Percentiles rank a stretch among this genome's conserved stretches.
These are phyloP conservation scores for Alviniconcha strummeri DNA, from an alignment of 2,888 invertebrate genomes.

Conservation along the genomic window DNA sequence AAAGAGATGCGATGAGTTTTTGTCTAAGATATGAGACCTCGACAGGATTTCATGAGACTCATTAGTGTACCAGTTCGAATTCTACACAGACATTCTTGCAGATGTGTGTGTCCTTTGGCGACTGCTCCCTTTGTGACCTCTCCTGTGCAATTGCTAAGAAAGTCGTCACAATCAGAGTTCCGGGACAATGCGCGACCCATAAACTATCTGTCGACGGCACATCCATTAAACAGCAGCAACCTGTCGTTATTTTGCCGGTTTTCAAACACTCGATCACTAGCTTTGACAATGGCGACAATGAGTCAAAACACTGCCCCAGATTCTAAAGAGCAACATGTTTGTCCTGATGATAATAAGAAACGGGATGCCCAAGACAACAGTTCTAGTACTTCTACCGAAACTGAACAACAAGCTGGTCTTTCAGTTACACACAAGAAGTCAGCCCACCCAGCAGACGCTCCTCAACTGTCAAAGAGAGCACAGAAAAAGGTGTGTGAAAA, in stretches of 20 bases:
- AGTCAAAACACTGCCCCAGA: neutral
- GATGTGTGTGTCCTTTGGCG: neutral
- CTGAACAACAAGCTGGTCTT: neutral
- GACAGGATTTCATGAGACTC: neutral
- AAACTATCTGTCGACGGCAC: neutral
- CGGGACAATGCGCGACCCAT: neutral
- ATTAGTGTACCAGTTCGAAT: neutral
- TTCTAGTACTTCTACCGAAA: neutral
- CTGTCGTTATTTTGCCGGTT: neutral
- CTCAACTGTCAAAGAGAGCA: constrained; percentile 20
- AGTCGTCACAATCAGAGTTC: neutral
- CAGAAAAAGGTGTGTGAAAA: constrained; percentile 12
- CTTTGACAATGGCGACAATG: neutral
- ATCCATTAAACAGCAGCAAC: neutral
- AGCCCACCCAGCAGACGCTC: neutral
- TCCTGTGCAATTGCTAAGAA: neutral
- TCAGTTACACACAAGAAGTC: neutral
- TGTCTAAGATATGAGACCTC: neutral
- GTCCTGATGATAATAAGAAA: neutral
- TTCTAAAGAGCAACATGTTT: neutral
- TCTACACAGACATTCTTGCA: neutral
- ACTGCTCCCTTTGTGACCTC: neutral
- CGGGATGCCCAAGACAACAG: neutral
- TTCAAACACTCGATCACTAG: neutral
- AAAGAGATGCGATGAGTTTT: neutral